Evolutionary conservation across 2,113 vertebrate species (phyloP), one percentile per base, ranked within the genome.

Genomic region (Chaenocephalus aceratus): DNA sequence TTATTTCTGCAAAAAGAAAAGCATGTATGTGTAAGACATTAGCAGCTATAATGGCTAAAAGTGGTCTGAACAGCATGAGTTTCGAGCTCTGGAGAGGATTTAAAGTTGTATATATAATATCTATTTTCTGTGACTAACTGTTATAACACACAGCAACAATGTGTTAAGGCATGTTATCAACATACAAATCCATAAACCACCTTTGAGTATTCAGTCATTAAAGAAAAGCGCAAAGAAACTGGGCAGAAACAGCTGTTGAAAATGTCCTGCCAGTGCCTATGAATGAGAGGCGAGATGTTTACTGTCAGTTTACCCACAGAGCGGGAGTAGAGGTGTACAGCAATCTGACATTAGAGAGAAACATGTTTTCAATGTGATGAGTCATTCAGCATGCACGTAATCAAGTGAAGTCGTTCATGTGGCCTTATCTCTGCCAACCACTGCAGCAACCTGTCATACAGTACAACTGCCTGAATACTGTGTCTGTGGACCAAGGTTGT

Each of bases 361-460:
- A 63, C 48, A 23, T 15, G 36, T 70, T 48, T 60, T 60, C n/a
- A 60, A 13, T 21, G 15, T 14, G 66, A 62, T 79, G 61, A 72
- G 34, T 75, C 68, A 64, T 8, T 7, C 18, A 48, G 63, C 41
- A 15, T 3, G 34, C 26, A 30, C 12, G 3, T 34, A 44, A 61
- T 65, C 3, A 10, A 46, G 7, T 65, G 34, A 76, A 53, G 51
- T 74, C 52, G 59, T 57, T 56, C 52, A 66, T n/a, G 14, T 52
- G 53, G 58, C 30, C 7, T 66, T 5, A 56, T n/a, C 59, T 30
- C 58, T 7, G 67, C 36, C 12, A 60, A 62, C 63, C 48, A 48
- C 63, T 15, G 21, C 44, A 79, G 18, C 36, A 59, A 14, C 61
- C n/a, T 48, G 62, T 49, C 75, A 34, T 10, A 44, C 26, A 26